Percentiles rank a stretch among this genome's conserved stretches.
These are phyloP conservation scores for Drosophila setifemur DNA, from an alignment of 1,140 invertebrate genomes.

Conservation along the genomic window DNA sequence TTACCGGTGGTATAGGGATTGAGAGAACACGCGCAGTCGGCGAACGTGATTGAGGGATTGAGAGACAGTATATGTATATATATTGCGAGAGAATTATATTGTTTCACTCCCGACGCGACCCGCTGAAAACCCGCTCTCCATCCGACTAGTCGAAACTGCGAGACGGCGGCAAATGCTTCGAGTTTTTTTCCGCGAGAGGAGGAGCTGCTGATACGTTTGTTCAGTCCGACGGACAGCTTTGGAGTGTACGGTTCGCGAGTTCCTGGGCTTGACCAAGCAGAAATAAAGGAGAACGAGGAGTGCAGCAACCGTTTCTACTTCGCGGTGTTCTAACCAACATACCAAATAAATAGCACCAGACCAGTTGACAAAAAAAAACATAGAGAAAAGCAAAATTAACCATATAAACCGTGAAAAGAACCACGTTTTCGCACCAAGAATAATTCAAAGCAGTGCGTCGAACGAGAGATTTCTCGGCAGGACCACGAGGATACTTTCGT, in stretches of 20 bases:
- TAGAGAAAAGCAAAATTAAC: not conserved
- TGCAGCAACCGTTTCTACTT: conserved; percentile 52
- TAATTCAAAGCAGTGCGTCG: conserved; percentile 15
- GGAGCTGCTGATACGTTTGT: not conserved
- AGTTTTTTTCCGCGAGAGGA: conserved; percentile 46
- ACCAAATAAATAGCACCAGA: conserved; percentile 1
- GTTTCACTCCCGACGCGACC: too few species aligned
- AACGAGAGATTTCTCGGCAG: conserved; percentile 4
- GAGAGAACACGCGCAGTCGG: conserved; percentile 37
- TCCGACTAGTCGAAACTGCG: conserved; percentile 30
- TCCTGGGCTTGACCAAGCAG: conserved; percentile 43
- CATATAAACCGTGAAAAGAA: conserved; percentile 1
- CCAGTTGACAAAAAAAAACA: conserved; percentile 20
- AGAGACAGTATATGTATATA: too few species aligned
- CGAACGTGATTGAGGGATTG: conserved; percentile 21
- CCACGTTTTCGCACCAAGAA: conserved; percentile 10
- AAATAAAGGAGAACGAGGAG: conserved; percentile 27
- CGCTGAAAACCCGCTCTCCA: conserved; percentile 6
- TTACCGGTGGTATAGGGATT: conserved; percentile 24
- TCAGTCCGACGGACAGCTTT: conserved; percentile 71
- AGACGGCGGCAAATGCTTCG: conserved; percentile 56
- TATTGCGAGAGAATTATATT: conserved; percentile 16
- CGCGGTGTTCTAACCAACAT: conserved; percentile 55
- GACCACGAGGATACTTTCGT: conserved; percentile 23
- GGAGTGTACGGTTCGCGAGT: conserved; percentile 66